Base-by-base conservation (phyloP, 2,888 invertebrate genomes). In the Synanthedon andrenaeformis region DNA sequence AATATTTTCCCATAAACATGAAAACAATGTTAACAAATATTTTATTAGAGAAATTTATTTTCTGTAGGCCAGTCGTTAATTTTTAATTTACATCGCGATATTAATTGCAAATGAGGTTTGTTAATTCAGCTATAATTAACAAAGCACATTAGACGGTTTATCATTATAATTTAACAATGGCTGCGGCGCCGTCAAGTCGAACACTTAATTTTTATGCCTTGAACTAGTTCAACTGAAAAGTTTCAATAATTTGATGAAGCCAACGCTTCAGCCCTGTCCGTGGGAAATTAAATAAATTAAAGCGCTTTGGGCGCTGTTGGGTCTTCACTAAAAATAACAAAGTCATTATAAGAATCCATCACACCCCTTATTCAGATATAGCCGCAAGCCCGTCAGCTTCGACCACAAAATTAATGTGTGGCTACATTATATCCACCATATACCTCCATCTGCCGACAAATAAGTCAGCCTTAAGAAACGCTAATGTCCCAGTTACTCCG, bases 211-310 rank as follows among this genome's bases (percentile, higher is more conserved):
- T 35, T 35, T 35, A 35, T 35, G 35, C 35, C 35, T 35, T 35
- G 10, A 35, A 35, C 35, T 35, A 35, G 35, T 35, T 35, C 12
- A 45, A 45, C n/a, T 45, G 13, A 12, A 42, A 45, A 14, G 13
- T 45, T 45, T n/a, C 45, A 49, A 5, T 17, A 49, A 17, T 49
- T 49, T 49, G 76, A 81, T 81, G 76, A 74, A 66, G 14, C 57
- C 62, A 64, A 60, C 66, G 35, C 69, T 70, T 63, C 57, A 61
- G 59, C 54, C 56, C 55, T 55, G 61, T 64, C 55, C 57, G 65
- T 59, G 52, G 79, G 75, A 83, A 81, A 78, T 77, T 75, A 64
- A 68, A 75, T 79, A 65, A 76, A 71, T 68, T 69, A 62, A 64
- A 63, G 60, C 35, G 35, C 62, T 59, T 59, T 61, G 58, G 56